Base-by-base conservation (phyloP, 2,797 vertebrate genomes). In the Ctenochaetus hawaiiensis region DNA sequence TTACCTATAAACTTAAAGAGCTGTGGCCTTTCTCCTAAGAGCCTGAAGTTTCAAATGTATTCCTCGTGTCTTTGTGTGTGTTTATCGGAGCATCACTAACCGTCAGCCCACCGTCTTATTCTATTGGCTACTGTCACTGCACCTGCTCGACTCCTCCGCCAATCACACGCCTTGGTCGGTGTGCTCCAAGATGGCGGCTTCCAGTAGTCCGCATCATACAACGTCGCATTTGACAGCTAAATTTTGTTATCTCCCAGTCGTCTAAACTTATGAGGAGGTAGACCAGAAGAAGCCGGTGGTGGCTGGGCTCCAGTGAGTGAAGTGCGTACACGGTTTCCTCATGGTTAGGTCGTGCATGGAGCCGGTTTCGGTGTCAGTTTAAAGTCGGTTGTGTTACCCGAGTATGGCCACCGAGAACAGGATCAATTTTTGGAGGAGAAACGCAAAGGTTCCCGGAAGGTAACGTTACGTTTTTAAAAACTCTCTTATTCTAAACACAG, bases 401-500 rank as follows among this genome's bases (percentile, higher is more conserved):
- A 94, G 80, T 80, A 98, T 98, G 97, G 97, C 97, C 87, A 96
- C 97, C 87, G 97, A 99, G 71, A 97, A 96, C 93, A 95, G 94
- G 91, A 96, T 96, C 90, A 93, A 98, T 94, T 99, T 99, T 87
- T 99, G 97, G 97, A 98, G 96, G 94, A 95, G 96, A 93, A 98
- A 94, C 93, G 87, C 96, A 37, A 96, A 95, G 95, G 95, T 97
- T 94, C 97, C 97, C 52, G 97, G 97, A 92, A 99, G 97, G 98
- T 99, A 91, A 87, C 96, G 86, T 30, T 30, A 30, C 26, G 4
- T 4, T 30, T 30, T 39, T 9, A 17, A 14, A 14, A 3, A 11
- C 39, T 61, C 14, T 37, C 11, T 48, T 1, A 30, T 2, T 48
- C 8, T 48, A n/a, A 30, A 39, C 41, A 6, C 41, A 37, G 20